Evolutionary conservation across 2,113 vertebrate species (phyloP), one percentile per base, ranked within the genome.

Genomic region (Amphiprion ocellaris): DNA sequence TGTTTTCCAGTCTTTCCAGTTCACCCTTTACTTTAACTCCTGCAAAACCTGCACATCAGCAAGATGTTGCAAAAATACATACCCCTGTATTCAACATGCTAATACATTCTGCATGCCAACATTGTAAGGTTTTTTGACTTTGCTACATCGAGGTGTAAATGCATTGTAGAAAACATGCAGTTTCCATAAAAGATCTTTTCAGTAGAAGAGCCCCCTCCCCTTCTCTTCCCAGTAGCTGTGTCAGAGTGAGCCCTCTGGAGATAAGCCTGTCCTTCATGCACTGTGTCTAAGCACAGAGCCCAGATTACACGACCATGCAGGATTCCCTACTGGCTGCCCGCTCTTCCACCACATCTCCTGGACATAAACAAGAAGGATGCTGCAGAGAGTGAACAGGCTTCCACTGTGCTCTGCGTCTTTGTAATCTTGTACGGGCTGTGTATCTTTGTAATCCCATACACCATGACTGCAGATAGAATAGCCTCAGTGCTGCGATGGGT

Each of bases 251-350:
- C 79, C 77, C 87, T 84, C 90, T 74, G 72, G 87, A 91, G 90
- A 91, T 90, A 92, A 92, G 85, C 74, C 80, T 67, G 84, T 86
- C 82, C 88, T 93, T 86, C 81, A 85, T 89, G 82, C 79, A 66
- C 82, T 84, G 82, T 74, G 81, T 88, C 82, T 84, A 63, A 91
- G 78, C 69, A 58, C 67, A 66, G 70, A 83, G 76, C 75, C 85
- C 87, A 85, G 90, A 91, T 91, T 90, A 91, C 89, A 86, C 37
- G 66, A 67, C 79, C 87, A 46, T 37, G 79, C 74, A 89, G 81
- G 83, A 85, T 88, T 87, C 92, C 89, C 86, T 15, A 33, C 85
- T 47, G 87, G 58, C 80, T 70, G 61, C 58, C 69, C 58, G 66
- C 79, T 80, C 71, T 21, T 79, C 81, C 28, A 54, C 55, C 77